phyloP scores from a whole-genome alignment of 2,888 invertebrate genomes.

The Parnassius apollo region DNA sequence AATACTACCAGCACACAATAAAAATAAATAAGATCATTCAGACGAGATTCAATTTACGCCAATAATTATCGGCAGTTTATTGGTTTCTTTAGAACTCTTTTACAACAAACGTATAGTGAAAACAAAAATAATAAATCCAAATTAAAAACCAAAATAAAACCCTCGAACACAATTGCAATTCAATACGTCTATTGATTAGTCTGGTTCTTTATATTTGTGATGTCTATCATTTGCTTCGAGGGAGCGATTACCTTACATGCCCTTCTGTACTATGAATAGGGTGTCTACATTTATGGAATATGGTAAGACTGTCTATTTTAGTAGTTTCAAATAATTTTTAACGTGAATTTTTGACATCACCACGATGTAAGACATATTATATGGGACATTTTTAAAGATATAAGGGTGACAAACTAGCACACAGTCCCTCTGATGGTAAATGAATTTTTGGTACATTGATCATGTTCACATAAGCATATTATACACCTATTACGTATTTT shows the following conservation, averaged over 20 bases:
- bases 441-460: too few species aligned
- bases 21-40: conserved; percentile 19
- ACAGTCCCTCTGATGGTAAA: too few species aligned
- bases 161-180: conserved; percentile 18
- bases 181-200: conserved; percentile 26
- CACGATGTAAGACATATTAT: neutral
- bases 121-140: conserved; percentile 7
- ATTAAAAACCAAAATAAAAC: conserved; percentile 8
- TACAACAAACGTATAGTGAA: conserved; percentile 1
- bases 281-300: neutral
- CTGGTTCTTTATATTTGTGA: conserved; percentile 21
- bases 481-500: too few species aligned
- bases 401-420: too few species aligned
- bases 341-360: neutral
- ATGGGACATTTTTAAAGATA: too few species aligned
- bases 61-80: conserved; percentile 14
- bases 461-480: too few species aligned
- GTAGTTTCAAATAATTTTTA: neutral
- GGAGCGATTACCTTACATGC: conserved; percentile 23
- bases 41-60: conserved; percentile 5
- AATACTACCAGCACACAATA: neutral
- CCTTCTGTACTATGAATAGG: conserved; percentile 18
- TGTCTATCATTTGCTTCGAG: conserved; percentile 21
- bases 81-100: conserved; percentile 1
- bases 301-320: neutral